Evolutionary conservation across 2,797 vertebrate species (phyloP), one percentile per base, ranked within the genome.

Genomic region (Melanotaenia nigrans): DNA sequence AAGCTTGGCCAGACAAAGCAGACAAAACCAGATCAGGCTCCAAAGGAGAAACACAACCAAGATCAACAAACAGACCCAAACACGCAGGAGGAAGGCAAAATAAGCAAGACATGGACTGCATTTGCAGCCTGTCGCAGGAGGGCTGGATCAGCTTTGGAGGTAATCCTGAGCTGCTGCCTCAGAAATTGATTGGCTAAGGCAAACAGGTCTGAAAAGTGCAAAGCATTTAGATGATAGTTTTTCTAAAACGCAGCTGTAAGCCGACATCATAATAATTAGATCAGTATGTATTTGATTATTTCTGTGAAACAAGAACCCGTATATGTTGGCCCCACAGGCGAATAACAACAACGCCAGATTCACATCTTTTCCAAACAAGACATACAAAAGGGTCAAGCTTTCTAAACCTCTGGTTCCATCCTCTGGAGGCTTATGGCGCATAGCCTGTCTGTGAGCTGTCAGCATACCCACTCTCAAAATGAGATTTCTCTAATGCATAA

Each of bases 171-270:
- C 87, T 66, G 87, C 88, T 53, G 70, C 85, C 72, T 66, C 74
- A 89, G 91, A 92, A 92, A 93, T 90, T 92, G 90, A 93, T 90
- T 92, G 88, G 84, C 81, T 82, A 89, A 93, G 77, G 88, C 89
- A 89, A 93, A 89, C 86, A 91, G 71, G 75, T 77, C 67, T 51
- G 28, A 42, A 18, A 58, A 22, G 71, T 81, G 74, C 38, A 55
- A 83, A 74, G 82, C 78, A 42, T 77, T 82, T 68, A 54, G 68
- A 25, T 42, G 72, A 80, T 79, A 77, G 79, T 83, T 92, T 90
- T 87, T 84, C 79, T 79, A 75, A 81, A 79, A 83, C 70, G 83
- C 81, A 69, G 69, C 79, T 59, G 65, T 86, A 82, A 83, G 79
- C 78, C 25, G 62, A 88, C 70, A 77, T 86, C 75, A 79, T 79